Percentiles rank a stretch among this genome's conserved stretches.
phyloP scores from a whole-genome alignment of 2,797 vertebrate species.

The Oceanodroma leucorhoa region DNA sequence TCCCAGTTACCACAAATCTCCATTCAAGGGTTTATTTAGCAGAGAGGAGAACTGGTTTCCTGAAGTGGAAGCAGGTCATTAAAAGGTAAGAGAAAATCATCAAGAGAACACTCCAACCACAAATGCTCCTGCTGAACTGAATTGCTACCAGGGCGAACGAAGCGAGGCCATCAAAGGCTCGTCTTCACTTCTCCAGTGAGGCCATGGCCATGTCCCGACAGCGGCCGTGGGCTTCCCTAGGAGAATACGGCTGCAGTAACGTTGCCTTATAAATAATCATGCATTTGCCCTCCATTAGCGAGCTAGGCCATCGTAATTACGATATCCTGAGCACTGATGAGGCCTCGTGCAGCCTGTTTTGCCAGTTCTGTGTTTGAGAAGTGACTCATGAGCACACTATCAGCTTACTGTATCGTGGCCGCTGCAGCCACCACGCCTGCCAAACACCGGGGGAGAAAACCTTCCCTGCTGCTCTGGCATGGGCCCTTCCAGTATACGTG shows the following conservation, averaged over 20 bases:
- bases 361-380: constrained; percentile 9
- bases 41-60: not conserved
- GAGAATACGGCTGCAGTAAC: not conserved
- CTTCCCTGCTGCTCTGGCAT: not conserved
- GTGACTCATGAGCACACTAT: constrained; percentile 22
- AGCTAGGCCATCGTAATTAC: not conserved
- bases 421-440: not conserved
- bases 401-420: not conserved
- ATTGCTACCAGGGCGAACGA: fast-evolving
- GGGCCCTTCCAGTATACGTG: fast-evolving
- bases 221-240: not conserved
- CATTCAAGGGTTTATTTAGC: not conserved
- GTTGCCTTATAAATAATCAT: not conserved
- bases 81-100: not conserved
- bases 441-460: not conserved
- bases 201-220: fast-evolving
- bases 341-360: not conserved
- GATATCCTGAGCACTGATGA: not conserved
- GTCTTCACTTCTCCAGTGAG: not conserved
- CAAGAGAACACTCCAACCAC: not conserved
- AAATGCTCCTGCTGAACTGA: not conserved
- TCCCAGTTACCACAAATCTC: not conserved
- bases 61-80: not conserved
- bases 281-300: not conserved
- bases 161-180: not conserved